Conservation (phyloP, 2,888 invertebrate genomes). For the Phlogophora meticulosa region DNA sequence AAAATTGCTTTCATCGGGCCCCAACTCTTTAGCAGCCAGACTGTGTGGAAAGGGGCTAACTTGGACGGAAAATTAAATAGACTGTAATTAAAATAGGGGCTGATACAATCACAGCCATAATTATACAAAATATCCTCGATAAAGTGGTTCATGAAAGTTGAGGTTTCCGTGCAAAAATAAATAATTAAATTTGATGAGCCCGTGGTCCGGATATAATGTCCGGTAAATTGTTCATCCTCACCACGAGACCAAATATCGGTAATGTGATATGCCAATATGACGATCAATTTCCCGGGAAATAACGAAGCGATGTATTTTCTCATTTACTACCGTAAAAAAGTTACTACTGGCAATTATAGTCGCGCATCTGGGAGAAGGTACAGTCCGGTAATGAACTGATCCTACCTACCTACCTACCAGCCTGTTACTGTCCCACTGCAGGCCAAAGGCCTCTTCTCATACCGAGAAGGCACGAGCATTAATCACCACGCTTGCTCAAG, state of each 20-base stretch:
- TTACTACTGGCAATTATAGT: not conserved
- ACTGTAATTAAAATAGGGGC: constrained; percentile 15
- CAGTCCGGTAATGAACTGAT: no score
- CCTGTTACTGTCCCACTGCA: no score
- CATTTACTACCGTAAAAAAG: not conserved
- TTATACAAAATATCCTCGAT: not conserved
- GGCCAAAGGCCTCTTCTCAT: no score
- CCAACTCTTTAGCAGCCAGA: not conserved
- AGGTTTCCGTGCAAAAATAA: constrained; percentile 11
- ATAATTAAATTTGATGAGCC: constrained; percentile 6
- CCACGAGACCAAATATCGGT: constrained; percentile 11
- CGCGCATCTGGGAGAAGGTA: not conserved
- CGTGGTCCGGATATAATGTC: not conserved
- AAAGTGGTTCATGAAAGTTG: constrained; percentile 12
- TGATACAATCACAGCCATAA: constrained; percentile 3
- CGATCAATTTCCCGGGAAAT: not conserved
- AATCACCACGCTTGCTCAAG: no score
- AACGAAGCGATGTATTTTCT: not conserved
- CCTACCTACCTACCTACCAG: no score
- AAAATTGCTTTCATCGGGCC: not conserved
- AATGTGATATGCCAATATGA: not conserved
- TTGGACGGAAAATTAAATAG: constrained; percentile 1
- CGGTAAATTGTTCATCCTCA: constrained; percentile 12
- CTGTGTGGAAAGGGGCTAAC: not conserved
- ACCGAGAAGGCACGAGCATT: no score